phyloP scores from a whole-genome alignment of 2,888 invertebrate genomes.

The Mesochorus sp. region DNA sequence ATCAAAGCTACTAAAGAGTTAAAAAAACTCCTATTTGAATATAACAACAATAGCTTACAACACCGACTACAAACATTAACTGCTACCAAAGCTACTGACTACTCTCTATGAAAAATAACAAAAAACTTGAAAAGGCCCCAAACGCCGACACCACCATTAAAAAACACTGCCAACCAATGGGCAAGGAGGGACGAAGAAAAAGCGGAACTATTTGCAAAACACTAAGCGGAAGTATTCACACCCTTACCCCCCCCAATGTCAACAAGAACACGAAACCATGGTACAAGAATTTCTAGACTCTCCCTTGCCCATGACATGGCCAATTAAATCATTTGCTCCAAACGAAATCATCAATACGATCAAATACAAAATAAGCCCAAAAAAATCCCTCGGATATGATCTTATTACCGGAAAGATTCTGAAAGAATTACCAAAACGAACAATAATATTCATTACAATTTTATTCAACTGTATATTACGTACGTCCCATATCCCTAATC shows the following conservation, averaged over 20 bases:
- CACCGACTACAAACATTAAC: conserved; percentile 40
- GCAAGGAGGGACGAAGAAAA: conserved; percentile 62
- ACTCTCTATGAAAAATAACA: conserved; percentile 68
- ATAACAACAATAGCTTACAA: conserved; percentile 33
- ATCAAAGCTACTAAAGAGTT: conserved; percentile 48
- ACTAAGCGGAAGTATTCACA: conserved; percentile 63
- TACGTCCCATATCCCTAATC: conserved; percentile 58
- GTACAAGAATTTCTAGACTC: neutral
- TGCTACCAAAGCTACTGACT: conserved; percentile 56
- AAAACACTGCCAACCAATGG: conserved; percentile 56
- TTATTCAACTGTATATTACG: conserved; percentile 5
- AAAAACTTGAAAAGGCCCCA: conserved; percentile 60
- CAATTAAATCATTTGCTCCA: conserved; percentile 1
- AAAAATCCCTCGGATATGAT: conserved; percentile 14
- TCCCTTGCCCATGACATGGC: neutral
- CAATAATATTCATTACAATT: conserved; percentile 26
- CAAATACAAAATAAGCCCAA: conserved; percentile 1
- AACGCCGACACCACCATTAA: conserved; percentile 55
- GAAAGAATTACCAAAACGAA: conserved; percentile 8
- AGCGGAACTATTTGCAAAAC: conserved; percentile 61
- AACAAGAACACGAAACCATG: neutral
- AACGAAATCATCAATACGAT: neutral
- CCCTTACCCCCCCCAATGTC: conserved; percentile 51
- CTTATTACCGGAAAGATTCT: conserved; percentile 4
- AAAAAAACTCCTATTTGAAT: conserved; percentile 16